These are phyloP conservation scores for Caenorhabditis sp. DNA, from an alignment of 2,888 invertebrate species.

Conservation along the genomic window DNA sequence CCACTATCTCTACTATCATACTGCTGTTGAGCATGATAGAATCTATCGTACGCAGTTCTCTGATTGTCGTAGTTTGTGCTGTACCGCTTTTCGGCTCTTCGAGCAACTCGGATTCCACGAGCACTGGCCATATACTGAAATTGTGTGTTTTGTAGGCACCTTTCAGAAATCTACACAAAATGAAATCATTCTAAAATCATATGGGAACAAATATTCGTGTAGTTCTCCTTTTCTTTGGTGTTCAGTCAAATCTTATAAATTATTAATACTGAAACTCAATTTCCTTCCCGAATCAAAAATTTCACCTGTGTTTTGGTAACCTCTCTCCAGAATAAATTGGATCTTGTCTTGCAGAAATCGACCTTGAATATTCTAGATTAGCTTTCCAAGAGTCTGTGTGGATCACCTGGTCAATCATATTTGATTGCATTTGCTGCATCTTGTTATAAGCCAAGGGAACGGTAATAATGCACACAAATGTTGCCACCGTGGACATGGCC, in stretches of 20 bases:
- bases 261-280: not conserved
- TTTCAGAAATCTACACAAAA: not conserved
- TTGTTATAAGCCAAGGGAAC: conserved; percentile 82
- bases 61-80: conserved; percentile 55
- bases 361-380: conserved; percentile 38
- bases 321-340: conserved; percentile 80
- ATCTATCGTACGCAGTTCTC: conserved; percentile 54
- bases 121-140: conserved; percentile 64
- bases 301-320: conserved; percentile 80
- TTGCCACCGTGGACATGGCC: conserved; percentile 79
- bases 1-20: conserved; percentile 13
- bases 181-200: conserved; percentile 27
- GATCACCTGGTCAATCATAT: conserved; percentile 77
- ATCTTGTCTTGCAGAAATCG: conserved; percentile 80
- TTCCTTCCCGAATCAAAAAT: not conserved
- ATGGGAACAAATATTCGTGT: not conserved
- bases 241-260: not conserved
- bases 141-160: not conserved
- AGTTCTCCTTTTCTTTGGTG: not conserved
- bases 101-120: conserved; percentile 54
- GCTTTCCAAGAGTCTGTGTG: not conserved
- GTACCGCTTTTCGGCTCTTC: conserved; percentile 59
- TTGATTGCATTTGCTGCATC: conserved; percentile 79
- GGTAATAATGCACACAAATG: conserved; percentile 78
- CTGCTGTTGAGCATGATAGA: conserved; percentile 54